Base-by-base conservation (phyloP, 2,113 vertebrate genomes). In the Eurypyga helias region DNA sequence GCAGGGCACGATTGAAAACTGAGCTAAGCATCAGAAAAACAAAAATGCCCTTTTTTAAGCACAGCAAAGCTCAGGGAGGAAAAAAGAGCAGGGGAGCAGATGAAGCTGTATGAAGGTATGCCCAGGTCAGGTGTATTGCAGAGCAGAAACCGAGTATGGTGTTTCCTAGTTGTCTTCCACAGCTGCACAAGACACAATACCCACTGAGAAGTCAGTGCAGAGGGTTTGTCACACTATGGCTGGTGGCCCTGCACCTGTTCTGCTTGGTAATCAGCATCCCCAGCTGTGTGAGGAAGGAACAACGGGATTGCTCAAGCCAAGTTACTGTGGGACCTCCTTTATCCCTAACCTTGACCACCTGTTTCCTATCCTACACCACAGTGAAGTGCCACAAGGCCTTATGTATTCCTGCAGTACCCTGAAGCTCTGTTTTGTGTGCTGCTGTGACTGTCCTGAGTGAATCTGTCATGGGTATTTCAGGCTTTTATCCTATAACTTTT, bases 71-170 rank as follows among this genome's bases (percentile, higher is more conserved):
- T 69, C 28, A 33, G 55, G 8, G 17, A 57, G 17, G 43, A 31
- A 38, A 41, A 26, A 38, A 7, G 17, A 85, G 3, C 2, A 13
- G 15, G 16, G 46, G 48, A n/a, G 28, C 8, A 76, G 36, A 51
- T n/a, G n/a, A 57, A 49, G 60, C 66, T 36, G 4, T 8, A 41
- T 23, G 67, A n/a, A 49, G 61, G 19, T 62, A 43, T 45, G 29
- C 7, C 0, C 1, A 45, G 19, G 11, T 49, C 23, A 19, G 21
- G n/a, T 28, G 29, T 43, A 21, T 21, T 3, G 2, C 60, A 54
- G n/a, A 54, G 52, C 54, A 55, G 54, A 62, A 65, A 38, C 12
- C 29, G 15, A 34, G n/a, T 7, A 8, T 7, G 26, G 14, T 41
- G 16, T 51, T 38, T 70, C 9, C n/a, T 38, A 11, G 48, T 62